These are phyloP conservation scores for Loriculus beryllinus DNA, from an alignment of 2,797 vertebrate species.

Conservation along the genomic window DNA sequence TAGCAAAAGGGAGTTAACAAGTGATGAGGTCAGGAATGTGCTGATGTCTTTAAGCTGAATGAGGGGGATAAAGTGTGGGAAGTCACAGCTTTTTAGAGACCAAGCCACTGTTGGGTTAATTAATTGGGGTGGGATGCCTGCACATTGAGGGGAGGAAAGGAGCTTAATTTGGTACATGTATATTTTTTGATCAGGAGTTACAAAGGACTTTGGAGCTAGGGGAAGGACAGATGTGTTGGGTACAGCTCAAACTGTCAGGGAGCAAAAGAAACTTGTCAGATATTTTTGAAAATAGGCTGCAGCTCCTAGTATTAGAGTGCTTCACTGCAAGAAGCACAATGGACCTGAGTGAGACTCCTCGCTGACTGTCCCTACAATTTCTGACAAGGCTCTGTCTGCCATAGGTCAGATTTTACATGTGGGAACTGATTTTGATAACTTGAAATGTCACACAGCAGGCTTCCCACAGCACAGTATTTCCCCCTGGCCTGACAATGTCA, in stretches of 20 bases:
- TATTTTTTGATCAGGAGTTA: slow-evolving; percentile 58
- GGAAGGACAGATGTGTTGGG: slow-evolving; percentile 67
- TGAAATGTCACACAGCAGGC: neutral
- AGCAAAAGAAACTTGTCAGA: slow-evolving; percentile 77
- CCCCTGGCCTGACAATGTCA: neutral
- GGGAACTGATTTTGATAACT: neutral
- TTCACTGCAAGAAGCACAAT: slow-evolving; percentile 28
- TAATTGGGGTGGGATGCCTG: slow-evolving; percentile 72
- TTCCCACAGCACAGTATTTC: neutral
- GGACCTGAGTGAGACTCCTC: neutral
- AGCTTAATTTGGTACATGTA: slow-evolving; percentile 42
- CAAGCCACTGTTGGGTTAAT: slow-evolving; percentile 76
- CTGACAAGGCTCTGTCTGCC: slow-evolving; percentile 28
- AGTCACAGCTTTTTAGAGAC: slow-evolving; percentile 63
- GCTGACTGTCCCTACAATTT: slow-evolving; percentile 35
- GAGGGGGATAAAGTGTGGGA: slow-evolving; percentile 75
- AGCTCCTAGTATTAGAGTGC: slow-evolving; percentile 72
- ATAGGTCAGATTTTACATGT: slow-evolving; percentile 53
- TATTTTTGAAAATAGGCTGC: slow-evolving; percentile 79
- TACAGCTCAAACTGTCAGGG: slow-evolving; percentile 63
- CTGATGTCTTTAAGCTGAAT: slow-evolving; percentile 74
- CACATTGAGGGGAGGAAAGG: slow-evolving; percentile 52
- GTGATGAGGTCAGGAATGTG: slow-evolving; percentile 81
- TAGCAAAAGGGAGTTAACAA: slow-evolving; percentile 79
- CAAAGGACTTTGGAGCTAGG: slow-evolving; percentile 52